Conservation (phyloP, 2,888 invertebrate species). For the Cephus pygmeus region DNA sequence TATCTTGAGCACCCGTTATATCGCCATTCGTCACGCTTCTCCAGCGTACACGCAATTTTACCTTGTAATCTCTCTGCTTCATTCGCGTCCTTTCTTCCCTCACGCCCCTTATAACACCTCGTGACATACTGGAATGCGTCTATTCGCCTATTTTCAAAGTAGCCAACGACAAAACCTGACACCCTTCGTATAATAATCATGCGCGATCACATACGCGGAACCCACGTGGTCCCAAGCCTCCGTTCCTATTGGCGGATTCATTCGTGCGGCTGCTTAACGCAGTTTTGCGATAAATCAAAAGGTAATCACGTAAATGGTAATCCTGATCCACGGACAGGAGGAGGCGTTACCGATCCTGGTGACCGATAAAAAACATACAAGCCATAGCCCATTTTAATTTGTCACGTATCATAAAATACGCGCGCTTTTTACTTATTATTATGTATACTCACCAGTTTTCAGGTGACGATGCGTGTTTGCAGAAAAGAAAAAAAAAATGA, state of each 20-base stretch:
- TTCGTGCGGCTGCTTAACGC: constrained; percentile 1
- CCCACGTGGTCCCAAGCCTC: background rate
- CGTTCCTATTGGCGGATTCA: background rate
- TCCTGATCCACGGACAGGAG: constrained; percentile 6
- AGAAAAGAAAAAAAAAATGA: background rate
- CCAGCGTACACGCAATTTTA: constrained; percentile 37
- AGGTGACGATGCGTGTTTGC: constrained; percentile 1
- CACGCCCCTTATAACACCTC: background rate
- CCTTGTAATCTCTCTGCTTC: constrained; percentile 28
- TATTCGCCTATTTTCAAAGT: constrained; percentile 15
- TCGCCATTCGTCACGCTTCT: constrained; percentile 44
- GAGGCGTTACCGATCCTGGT: constrained; percentile 15
- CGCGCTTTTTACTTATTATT: background rate
- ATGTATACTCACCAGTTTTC: background rate
- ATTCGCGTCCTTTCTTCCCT: background rate
- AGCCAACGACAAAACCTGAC: background rate
- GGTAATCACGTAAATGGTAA: constrained; percentile 21
- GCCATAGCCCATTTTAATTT: constrained; percentile 15
- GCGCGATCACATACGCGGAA: background rate
- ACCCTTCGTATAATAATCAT: background rate
- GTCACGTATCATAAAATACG: constrained; percentile 5
- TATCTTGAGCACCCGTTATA: constrained; percentile 51
- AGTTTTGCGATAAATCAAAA: constrained; percentile 18
- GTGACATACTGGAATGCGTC: constrained; percentile 10
- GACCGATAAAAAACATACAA: constrained; percentile 17